Percentiles rank a stretch among this genome's conserved stretches.
These are phyloP conservation scores for Triplophysa siluroides DNA, from an alignment of 2,113 vertebrate species.

Conservation along the genomic window DNA sequence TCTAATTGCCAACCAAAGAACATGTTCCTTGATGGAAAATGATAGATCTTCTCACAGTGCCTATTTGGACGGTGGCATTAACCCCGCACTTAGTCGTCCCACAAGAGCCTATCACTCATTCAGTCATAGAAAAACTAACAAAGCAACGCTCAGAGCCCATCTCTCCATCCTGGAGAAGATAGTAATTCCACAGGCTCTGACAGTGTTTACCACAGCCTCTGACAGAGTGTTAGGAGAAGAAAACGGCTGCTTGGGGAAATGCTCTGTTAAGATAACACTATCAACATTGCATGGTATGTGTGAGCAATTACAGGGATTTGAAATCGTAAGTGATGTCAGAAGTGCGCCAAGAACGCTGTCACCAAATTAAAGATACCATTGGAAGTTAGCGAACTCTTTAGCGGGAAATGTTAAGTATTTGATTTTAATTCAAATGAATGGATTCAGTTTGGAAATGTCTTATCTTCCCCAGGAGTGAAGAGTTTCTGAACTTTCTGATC, in stretches of 20 bases:
- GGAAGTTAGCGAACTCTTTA: background rate
- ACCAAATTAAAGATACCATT: constrained; percentile 7
- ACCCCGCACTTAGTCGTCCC: constrained; percentile 58
- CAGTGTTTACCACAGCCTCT: constrained; percentile 74
- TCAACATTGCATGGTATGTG: constrained; percentile 60
- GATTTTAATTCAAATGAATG: no score
- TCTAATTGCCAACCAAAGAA: background rate
- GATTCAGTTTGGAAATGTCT: no score
- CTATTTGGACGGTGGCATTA: constrained; percentile 59
- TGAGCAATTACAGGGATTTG: constrained; percentile 46
- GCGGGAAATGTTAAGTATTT: no score
- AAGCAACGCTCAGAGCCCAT: constrained; percentile 43
- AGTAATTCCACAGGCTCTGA: constrained; percentile 66
- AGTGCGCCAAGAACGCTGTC: constrained; percentile 43
- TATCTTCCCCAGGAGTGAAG: background rate
- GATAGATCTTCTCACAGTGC: constrained; percentile 70
- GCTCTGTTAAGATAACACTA: constrained; percentile 72
- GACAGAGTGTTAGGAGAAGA: constrained; percentile 72
- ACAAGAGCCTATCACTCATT: constrained; percentile 78
- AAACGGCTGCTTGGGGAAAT: constrained; percentile 60
- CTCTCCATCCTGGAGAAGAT: constrained; percentile 59
- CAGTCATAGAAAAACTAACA: constrained; percentile 92
- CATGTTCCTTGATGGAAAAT: constrained; percentile 12
- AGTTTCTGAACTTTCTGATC: constrained; percentile 80
- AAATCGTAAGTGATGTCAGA: constrained; percentile 51